phyloP scores from a whole-genome alignment of 2,113 vertebrate species.

The Ardeotis arabs region DNA sequence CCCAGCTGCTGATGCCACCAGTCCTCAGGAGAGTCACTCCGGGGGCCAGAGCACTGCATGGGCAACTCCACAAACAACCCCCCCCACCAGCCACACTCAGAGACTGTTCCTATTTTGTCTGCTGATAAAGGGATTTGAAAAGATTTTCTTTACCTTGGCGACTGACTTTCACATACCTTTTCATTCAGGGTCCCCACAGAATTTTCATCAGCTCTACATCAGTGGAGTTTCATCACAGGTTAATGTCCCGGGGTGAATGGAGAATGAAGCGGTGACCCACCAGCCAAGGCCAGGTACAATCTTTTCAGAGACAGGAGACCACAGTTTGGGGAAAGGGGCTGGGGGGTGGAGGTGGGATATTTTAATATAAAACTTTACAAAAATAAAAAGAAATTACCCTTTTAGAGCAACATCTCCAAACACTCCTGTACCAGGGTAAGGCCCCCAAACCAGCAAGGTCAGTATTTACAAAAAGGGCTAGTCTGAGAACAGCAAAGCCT shows the following conservation, averaged over 20 bases:
- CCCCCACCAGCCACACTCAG: not conserved
- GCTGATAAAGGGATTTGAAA: not conserved
- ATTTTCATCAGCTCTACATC: not conserved
- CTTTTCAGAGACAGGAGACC: not conserved
- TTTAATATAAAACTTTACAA: not conserved
- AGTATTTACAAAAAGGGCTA: not conserved
- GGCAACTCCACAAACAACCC: not conserved
- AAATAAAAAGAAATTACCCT: not conserved
- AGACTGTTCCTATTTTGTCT: not conserved
- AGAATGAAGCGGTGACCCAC: not conserved
- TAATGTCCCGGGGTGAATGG: not conserved
- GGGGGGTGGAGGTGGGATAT: not conserved
- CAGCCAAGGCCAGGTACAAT: not conserved
- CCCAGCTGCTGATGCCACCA: not conserved
- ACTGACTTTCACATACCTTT: not conserved
- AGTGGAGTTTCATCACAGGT: not conserved
- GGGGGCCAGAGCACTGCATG: fast-evolving
- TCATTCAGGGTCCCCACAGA: not conserved
- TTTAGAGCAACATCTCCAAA: not conserved
- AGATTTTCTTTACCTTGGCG: not conserved
- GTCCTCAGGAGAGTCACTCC: not conserved
- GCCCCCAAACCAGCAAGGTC: not conserved
- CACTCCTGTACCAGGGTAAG: not conserved
- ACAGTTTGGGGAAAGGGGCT: not conserved
- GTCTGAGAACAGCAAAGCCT: not conserved